Percentiles rank a stretch among this genome's conserved stretches.
phyloP scores from a whole-genome alignment of 2,797 vertebrate genomes.

The Lepidocolaptes lacrymiger region DNA sequence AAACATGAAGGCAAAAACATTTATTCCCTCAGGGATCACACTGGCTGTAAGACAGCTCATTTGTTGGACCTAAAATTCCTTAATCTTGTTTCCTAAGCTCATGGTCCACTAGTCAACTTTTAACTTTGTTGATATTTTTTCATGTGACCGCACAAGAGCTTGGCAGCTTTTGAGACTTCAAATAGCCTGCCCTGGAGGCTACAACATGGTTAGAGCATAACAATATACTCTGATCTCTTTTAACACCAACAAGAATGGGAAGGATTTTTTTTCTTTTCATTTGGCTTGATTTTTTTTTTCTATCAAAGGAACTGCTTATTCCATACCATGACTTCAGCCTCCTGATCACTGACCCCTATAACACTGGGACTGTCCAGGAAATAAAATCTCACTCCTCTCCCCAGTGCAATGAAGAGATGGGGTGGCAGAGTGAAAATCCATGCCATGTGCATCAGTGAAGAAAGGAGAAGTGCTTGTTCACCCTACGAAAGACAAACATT shows the following conservation, averaged over 20 bases:
- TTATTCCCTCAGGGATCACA: neutral
- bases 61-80: neutral
- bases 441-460: neutral
- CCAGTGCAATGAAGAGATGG: neutral
- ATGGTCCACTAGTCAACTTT: neutral
- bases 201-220: neutral
- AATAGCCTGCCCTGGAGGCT: neutral
- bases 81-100: neutral
- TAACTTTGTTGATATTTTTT: neutral
- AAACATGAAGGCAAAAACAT: neutral
- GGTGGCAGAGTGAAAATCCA: neutral
- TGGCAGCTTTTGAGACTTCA: neutral
- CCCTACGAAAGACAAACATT: neutral
- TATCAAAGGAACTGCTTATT: neutral
- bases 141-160: neutral
- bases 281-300: too few species aligned
- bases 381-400: neutral
- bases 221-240: neutral
- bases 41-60: neutral
- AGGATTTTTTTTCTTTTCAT: too few species aligned
- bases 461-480: neutral
- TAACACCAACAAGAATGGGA: neutral
- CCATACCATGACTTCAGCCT: neutral
- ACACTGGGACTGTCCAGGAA: neutral
- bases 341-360: neutral